Evolutionary conservation across 2,888 invertebrate genomes (phyloP), one percentile per base, ranked within the genome.

Genomic region (Noctua janthina): DNA sequence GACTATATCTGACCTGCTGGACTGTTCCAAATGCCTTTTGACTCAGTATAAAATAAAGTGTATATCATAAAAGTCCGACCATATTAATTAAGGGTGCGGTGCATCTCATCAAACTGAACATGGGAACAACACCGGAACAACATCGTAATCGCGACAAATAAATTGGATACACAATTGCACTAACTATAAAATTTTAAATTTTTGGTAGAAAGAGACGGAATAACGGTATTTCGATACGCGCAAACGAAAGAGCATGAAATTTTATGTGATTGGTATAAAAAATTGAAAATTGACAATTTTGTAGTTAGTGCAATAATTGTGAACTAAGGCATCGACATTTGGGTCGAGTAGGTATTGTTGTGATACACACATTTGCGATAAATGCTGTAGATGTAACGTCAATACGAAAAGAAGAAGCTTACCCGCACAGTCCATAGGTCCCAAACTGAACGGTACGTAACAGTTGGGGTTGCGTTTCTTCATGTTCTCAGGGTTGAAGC

Each of bases 381-480:
- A 23, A 56, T 23, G 56, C 10, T 56, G 56, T 23, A 59, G 11
- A n/a, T 11, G n/a, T 11, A 11, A n/a, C 56, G 11, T 23, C n/a
- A n/a, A 29, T 2, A 62, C 13, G 7, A 29, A 29, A 15, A 35
- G 17, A 64, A 64, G 35, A 20, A 46, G 23, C 68, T 87, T 83
- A 96, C 96, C 96, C 80, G 96, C 90, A 88, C 96, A 96, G 90
- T 96, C 95, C 96, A 96, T 96, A 62, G 95, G 93, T 62, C 96
- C 96, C 68, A 94, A 90, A 86, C 96, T 95, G 79, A 96, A 96
- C 0, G 96, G 96, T 54, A 96, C 90, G 79, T 94, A 96, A 80
- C 93, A 93, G 87, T 92, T 92, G 0, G 95, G 92, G 17, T 94
- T 94, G 1, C 95, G 92, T 13, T 86, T 81, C 71, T 89, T 93